phyloP scores from a whole-genome alignment of 2,797 vertebrate genomes.

The Anabacerthia variegaticeps region DNA sequence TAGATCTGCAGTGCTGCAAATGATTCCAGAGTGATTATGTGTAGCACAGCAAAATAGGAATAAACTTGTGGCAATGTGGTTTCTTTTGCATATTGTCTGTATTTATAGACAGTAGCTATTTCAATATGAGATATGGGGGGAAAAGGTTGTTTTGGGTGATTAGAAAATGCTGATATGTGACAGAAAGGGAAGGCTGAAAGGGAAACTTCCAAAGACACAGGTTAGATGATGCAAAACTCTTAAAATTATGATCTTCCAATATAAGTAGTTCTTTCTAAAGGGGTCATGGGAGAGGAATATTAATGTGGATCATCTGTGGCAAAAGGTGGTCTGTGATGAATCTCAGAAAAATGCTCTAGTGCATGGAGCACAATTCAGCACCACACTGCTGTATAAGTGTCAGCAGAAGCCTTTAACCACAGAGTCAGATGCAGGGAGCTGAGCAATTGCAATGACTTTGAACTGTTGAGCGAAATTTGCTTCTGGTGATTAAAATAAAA shows the following conservation, averaged over 20 bases:
- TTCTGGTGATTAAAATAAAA: background rate
- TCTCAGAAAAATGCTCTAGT: background rate
- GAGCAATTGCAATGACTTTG: background rate
- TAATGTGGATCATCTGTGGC: background rate
- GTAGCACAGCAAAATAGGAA: background rate
- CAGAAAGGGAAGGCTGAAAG: background rate
- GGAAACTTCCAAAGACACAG: background rate
- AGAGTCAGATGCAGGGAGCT: background rate
- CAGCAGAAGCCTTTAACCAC: background rate
- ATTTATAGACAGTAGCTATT: background rate
- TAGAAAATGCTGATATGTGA: background rate
- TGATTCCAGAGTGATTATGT: background rate
- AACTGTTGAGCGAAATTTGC: background rate
- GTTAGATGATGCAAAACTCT: background rate
- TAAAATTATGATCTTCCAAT: background rate
- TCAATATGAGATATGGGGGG: background rate
- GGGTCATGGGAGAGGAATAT: background rate
- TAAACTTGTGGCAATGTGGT: background rate
- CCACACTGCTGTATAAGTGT: background rate
- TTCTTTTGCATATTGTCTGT: background rate
- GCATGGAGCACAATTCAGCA: background rate
- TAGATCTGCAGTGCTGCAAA: background rate
- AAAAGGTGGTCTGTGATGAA: background rate
- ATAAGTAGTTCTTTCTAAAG: background rate
- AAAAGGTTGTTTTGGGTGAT: background rate